Percentiles rank a stretch among this genome's conserved stretches.
phyloP scores from a whole-genome alignment of 2,113 vertebrate species.

The Struthio camelus region DNA sequence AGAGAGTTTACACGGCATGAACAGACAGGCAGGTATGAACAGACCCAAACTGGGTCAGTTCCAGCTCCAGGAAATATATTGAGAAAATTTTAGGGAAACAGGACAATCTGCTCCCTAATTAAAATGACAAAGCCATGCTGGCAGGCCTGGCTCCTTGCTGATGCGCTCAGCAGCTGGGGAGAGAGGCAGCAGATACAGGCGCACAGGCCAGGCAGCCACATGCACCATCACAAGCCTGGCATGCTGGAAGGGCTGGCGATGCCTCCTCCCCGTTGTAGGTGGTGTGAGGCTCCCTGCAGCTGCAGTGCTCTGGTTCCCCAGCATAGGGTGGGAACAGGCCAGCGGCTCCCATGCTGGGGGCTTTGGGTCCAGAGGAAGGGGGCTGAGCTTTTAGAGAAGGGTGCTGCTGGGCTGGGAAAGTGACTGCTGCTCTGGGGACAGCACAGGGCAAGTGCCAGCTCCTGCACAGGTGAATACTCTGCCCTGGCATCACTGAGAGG shows the following conservation, averaged over 20 bases:
- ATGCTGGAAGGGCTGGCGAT: neutral
- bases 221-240: neutral
- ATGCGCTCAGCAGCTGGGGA: constrained; percentile 68
- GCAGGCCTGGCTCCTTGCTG: neutral
- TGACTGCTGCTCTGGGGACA: neutral
- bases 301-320: neutral
- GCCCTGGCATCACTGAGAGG: fast-evolving
- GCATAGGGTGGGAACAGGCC: fast-evolving
- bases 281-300: neutral
- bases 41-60: neutral
- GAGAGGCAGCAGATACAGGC: neutral
- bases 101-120: neutral
- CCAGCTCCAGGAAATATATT: neutral
- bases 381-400: neutral
- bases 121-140: neutral
- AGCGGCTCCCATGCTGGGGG: fast-evolving
- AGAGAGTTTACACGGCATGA: neutral
- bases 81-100: neutral
- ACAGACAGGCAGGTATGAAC: neutral
- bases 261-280: fast-evolving
- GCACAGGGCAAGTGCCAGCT: neutral
- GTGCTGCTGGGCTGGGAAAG: neutral
- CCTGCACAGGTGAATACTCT: neutral
- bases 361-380: neutral
- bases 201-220: neutral